A percentile compares a stretch with the other conserved stretches of the same genome.
Evolutionary conservation across 2,888 invertebrate species (phyloP).

Genomic region (Cantharis nigra): DNA sequence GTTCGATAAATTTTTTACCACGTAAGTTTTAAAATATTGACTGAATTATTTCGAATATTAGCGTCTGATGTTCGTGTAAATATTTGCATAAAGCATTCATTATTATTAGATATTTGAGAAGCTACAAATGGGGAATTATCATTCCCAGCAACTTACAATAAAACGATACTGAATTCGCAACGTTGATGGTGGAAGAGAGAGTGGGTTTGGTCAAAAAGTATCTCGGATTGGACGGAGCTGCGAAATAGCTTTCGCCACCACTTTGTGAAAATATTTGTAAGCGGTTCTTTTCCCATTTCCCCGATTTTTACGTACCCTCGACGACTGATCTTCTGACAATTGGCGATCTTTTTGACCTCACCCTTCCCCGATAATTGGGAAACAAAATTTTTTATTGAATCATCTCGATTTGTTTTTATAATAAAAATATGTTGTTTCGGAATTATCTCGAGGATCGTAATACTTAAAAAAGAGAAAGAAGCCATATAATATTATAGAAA

Average conservation of each 20-base stretch:
- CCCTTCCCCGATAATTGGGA: not conserved
- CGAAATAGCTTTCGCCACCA: not conserved
- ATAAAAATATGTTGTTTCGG: not conserved
- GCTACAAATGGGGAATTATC: slow-evolving; percentile 33
- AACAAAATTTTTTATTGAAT: not conserved
- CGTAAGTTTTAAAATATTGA: slow-evolving; percentile 42
- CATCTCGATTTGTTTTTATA: not conserved
- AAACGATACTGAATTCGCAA: slow-evolving; percentile 3
- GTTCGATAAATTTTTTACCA: slow-evolving; percentile 30
- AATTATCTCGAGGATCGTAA: not conserved
- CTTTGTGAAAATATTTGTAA: not conserved
- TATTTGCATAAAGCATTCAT: slow-evolving; percentile 42
- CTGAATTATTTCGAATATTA: slow-evolving; percentile 46
- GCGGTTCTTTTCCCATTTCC: not conserved
- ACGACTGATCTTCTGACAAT: not conserved
- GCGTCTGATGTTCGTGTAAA: slow-evolving; percentile 44
- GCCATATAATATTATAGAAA: slow-evolving; percentile 29
- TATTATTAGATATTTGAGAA: slow-evolving; percentile 25
- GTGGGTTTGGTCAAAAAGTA: not conserved
- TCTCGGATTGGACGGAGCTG: not conserved
- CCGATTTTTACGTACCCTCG: not conserved
- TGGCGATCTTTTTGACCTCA: not conserved
- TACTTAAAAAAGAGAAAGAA: slow-evolving; percentile 6
- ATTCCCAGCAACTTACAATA: slow-evolving; percentile 30
- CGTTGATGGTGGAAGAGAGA: not conserved